Evolutionary conservation across 1,140 invertebrate genomes (phyloP), one percentile per base, ranked within the genome.

Genomic region (Diorhabda sublineata): DNA sequence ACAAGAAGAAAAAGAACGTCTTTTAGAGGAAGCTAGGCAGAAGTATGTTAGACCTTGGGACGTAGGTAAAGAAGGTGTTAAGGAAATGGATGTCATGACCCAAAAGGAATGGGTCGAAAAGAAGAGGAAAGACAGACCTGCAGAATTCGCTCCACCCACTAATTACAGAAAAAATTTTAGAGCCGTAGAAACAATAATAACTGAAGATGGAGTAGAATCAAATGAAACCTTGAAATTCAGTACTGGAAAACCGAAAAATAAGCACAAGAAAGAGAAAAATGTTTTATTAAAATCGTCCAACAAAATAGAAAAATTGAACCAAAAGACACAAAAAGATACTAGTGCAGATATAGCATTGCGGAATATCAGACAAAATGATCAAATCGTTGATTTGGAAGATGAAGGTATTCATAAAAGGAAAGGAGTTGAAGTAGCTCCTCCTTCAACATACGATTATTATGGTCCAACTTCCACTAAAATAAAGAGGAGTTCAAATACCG

Each of bases 31-130:
- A 44, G 71, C 69, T 68, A 81, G 86, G 42, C 84, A 86, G 64
- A 81, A 82, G 5, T 85, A 87, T 67, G 79, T 91, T 4, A 78
- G 90, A 8, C 88, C 89, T 45, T 91, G 90, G 90, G 90, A 91
- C 75, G 76, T 86, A 9, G 87, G 89, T 2, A 91, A 91, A 75
- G 81, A 84, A 66, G 81, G 83, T 3, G 78, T 84, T 4, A 85
- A 84, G 62, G 85, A 85, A 73, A 84, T 85, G 70, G 82, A 83
- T 72, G 82, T 85, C 69, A 89, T 92, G 86, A 87, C 87, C 0
- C 92, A 94, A 83, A 88, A 92, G 79, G 88, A 93, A 82, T 94
- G 92, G 89, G 86, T 92, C 7, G 84, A 91, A 67, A 88, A 91
- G 74, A 87, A 91, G 78, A 84, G 91, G 64, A 80, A 83, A 69